phyloP scores from a whole-genome alignment of 2,888 invertebrate genomes.

The Marronus borbonicus region DNA sequence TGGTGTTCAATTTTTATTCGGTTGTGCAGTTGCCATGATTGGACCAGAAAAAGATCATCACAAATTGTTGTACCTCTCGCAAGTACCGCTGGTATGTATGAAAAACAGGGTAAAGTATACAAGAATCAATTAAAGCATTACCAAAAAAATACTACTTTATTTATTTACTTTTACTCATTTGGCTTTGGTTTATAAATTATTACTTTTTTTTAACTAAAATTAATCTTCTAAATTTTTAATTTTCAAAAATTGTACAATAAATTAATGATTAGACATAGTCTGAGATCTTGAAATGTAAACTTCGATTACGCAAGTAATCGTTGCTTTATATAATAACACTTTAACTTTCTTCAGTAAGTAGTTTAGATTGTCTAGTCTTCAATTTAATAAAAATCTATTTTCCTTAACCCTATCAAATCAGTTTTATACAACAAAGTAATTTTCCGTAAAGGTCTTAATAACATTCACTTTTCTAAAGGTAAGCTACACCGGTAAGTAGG shows the following conservation, averaged over 20 bases:
- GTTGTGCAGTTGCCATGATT: constrained; percentile 71
- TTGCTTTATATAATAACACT: constrained; percentile 11
- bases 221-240: constrained; percentile 17
- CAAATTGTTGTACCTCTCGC: constrained; percentile 74
- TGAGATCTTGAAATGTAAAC: not conserved
- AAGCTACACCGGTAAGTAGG: constrained; percentile 50
- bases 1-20: constrained; percentile 55
- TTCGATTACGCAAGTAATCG: not conserved
- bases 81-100: constrained; percentile 72
- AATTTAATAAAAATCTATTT: constrained; percentile 32
- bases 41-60: constrained; percentile 75
- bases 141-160: not conserved
- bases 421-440: constrained; percentile 45
- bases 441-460: constrained; percentile 51
- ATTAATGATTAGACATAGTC: constrained; percentile 4
- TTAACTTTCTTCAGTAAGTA: constrained; percentile 26
- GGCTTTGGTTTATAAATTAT: constrained; percentile 15
- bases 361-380: constrained; percentile 20
- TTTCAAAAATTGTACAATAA: constrained; percentile 1
- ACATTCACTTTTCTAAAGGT: constrained; percentile 51
- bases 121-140: constrained; percentile 21
- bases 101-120: constrained; percentile 47
- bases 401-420: constrained; percentile 45
- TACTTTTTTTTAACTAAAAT: constrained; percentile 9
- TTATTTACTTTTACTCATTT: constrained; percentile 27